Percentiles rank a stretch among this genome's conserved stretches.
phyloP scores from a whole-genome alignment of 2,113 vertebrate species.

The Mormyrus lacerda region DNA sequence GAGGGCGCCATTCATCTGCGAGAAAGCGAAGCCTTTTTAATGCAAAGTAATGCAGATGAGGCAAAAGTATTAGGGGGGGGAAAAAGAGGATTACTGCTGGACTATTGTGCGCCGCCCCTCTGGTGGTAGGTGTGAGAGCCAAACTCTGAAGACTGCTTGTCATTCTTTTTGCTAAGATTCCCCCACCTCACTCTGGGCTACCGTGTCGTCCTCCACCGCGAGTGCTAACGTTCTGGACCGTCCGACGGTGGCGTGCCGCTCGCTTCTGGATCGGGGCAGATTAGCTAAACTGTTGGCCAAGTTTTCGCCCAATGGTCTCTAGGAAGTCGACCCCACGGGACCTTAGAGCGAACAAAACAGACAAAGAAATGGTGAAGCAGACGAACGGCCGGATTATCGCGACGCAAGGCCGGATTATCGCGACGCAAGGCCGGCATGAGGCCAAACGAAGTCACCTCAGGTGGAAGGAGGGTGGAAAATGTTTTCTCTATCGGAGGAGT shows the following conservation, averaged over 20 bases:
- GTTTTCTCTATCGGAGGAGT: neutral
- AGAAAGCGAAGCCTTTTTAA: constrained; percentile 11
- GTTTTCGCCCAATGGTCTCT: neutral
- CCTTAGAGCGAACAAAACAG: neutral
- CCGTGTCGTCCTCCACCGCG: neutral
- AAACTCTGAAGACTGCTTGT: neutral
- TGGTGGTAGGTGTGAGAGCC: neutral
- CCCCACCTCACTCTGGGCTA: neutral
- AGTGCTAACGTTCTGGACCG: neutral
- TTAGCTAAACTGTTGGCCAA: neutral
- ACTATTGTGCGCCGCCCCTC: neutral
- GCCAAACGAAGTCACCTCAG: neutral
- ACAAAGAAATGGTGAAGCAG: neutral
- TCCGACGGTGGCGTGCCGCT: neutral
- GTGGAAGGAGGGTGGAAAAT: neutral
- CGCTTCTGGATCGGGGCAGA: neutral
- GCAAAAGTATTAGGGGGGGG: neutral
- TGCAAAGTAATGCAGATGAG: neutral
- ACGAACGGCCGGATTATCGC: neutral
- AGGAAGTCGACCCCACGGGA: neutral
- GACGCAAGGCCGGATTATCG: neutral
- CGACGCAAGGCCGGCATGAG: neutral
- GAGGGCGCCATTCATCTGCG: neutral
- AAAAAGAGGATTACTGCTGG: constrained; percentile 10
- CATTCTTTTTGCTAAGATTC: neutral